Evolutionary conservation across 2,888 invertebrate species (phyloP), one percentile per base, ranked within the genome.

Genomic region (Mesochorus sp.): DNA sequence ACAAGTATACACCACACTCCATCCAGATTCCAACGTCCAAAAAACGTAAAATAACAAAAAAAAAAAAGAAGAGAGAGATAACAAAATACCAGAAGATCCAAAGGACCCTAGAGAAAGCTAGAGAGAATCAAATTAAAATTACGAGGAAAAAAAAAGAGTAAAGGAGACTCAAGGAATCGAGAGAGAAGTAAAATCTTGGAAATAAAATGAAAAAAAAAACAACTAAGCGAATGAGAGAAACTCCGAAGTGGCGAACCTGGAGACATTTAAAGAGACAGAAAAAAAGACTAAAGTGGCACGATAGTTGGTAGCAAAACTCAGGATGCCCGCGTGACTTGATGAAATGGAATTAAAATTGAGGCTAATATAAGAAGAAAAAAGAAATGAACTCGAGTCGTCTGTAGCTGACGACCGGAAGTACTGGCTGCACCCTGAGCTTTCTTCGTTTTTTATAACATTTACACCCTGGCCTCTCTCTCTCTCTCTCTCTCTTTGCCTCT

Each of bases 1-100:
- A 86, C 85, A 86, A 84, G 85, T 86, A n/a, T n/a, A 86, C 84
- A 90, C 89, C 88, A 88, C 88, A 88, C 88, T 90, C 90, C 90
- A 90, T 90, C 90, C 90, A 90, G 83, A 85, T 76, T 89, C 89
- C 90, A 89, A 89, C 79, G 85, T 87, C 85, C 85, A 84, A 76
- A 79, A 85, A 76, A 37, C 44, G 47, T 34, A 73, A 51, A 80
- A 39, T 31, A 78, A 70, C 49, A 12, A 71, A 62, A 77, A 64
- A 77, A 85, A 76, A 49, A 57, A 73, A 42, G 59, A 44, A 55
- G 12, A 4, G 39, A 68, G 37, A 24, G 37, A 42, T 47, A 70
- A 68, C 53, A 57, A 75, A 78, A 53, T 62, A 51, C 49, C 44
- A 53, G 57, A 37, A 62, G 66, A 74, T 59, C 53, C 62, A 80